These are phyloP conservation scores for Patiria miniata DNA, from an alignment of 35 echinoderm and acorn worm genomes.

Conservation along the genomic window DNA sequence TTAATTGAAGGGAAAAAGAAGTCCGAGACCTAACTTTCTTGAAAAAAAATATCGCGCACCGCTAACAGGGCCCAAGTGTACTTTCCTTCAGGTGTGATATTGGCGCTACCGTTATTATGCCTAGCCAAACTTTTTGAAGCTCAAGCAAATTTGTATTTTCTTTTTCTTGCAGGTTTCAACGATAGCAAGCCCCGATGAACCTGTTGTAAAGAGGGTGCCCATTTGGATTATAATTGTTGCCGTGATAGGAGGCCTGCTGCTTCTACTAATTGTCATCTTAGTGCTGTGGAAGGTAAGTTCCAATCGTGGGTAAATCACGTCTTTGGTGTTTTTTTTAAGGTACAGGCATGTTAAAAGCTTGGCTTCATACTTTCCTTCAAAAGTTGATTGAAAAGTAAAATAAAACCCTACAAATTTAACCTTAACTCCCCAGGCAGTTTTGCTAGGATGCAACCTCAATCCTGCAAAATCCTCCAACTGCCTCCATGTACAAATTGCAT, in stretches of 20 bases:
- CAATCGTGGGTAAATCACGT: background rate
- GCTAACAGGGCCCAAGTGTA: too few relatives aligned
- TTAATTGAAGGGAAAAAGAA: too few relatives aligned
- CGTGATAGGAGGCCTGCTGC: slow-evolving; percentile 49
- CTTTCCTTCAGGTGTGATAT: too few relatives aligned
- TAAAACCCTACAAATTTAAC: too few relatives aligned
- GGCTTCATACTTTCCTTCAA: background rate
- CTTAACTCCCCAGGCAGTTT: too few relatives aligned
- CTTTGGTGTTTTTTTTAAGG: background rate
- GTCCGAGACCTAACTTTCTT: too few relatives aligned
- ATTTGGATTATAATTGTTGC: slow-evolving; percentile 71
- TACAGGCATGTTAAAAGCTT: background rate
- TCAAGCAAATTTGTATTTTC: background rate
- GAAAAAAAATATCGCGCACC: too few relatives aligned
- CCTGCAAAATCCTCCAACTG: too few relatives aligned
- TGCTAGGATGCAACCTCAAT: too few relatives aligned
- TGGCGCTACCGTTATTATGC: too few relatives aligned
- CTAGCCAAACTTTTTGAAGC: background rate
- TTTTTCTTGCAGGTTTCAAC: background rate
- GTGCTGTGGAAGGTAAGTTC: slow-evolving; percentile 77
- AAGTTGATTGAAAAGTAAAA: background rate
- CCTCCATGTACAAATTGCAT: too few relatives aligned
- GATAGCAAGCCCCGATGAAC: background rate
- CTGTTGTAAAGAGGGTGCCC: slow-evolving; percentile 24
- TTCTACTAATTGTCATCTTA: slow-evolving; percentile 50